These are phyloP conservation scores for Neodiprion fabricii DNA, from an alignment of 1,140 invertebrate genomes.

Conservation along the genomic window DNA sequence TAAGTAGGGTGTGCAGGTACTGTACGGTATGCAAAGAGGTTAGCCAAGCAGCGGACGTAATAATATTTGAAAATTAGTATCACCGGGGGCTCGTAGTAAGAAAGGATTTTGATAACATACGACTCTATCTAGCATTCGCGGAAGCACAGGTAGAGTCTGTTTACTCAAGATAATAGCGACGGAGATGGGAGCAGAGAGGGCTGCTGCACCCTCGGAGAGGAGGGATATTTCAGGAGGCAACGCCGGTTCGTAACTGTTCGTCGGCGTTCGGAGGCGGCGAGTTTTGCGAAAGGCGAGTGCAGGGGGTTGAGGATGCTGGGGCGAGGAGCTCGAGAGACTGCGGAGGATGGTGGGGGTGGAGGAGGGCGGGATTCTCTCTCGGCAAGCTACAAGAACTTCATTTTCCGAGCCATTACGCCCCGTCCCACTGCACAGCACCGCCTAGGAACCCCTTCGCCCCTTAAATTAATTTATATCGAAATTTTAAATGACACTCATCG, in stretches of 20 bases:
- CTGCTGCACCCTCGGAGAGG: conserved; percentile 9
- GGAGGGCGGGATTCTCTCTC: conserved; percentile 43
- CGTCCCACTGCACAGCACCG: conserved; percentile 36
- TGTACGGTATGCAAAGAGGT: too few species aligned
- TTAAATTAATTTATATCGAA: conserved; percentile 61
- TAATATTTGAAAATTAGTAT: too few species aligned
- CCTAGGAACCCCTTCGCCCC: conserved; percentile 46
- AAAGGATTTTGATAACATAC: conserved; percentile 56
- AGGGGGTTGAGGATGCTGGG: conserved; percentile 8
- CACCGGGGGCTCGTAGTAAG: conserved; percentile 16
- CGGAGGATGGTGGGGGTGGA: conserved; percentile 25
- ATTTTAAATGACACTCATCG: conserved; percentile 59
- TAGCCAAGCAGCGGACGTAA: too few species aligned
- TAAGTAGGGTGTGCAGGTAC: too few species aligned
- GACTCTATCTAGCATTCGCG: conserved; percentile 54
- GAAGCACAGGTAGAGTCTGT: conserved; percentile 51
- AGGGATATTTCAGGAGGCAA: conserved; percentile 45
- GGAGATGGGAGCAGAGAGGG: conserved; percentile 24
- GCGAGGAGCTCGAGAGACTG: conserved; percentile 17
- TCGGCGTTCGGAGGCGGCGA: conserved; percentile 20
- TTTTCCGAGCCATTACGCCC: conserved; percentile 58
- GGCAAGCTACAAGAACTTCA: conserved; percentile 56
- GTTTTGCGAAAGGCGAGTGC: conserved; percentile 21
- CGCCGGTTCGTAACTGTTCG: conserved; percentile 18
- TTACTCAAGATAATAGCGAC: conserved; percentile 58